Conservation (phyloP, 37 sponge, comb jelly and placozoan genomes). For the Ianthella basta region DNA sequence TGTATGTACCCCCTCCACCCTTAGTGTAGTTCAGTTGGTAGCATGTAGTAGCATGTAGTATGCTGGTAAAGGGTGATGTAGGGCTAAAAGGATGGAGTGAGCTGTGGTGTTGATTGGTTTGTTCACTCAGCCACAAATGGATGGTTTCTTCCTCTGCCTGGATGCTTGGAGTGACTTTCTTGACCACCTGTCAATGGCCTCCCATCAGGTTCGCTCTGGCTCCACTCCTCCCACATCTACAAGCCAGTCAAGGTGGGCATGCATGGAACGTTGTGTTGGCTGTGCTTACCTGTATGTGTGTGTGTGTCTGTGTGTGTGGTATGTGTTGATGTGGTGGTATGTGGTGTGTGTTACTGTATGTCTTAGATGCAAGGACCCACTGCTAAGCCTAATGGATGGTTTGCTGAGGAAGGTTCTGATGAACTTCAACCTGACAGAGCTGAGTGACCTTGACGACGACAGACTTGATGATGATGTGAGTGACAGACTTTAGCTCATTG, state of each 20-base stretch:
- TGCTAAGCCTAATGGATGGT: conserved; percentile 61
- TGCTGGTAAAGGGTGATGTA: too few relatives aligned
- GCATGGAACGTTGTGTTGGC: too few relatives aligned
- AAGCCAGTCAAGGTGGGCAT: neutral
- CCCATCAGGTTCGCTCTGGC: neutral
- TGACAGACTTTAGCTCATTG: neutral
- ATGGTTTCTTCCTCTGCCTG: conserved; percentile 75
- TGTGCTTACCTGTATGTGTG: too few relatives aligned
- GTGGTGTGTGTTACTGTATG: neutral
- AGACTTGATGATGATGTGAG: conserved; percentile 64
- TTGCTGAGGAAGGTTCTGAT: conserved; percentile 65
- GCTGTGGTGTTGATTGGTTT: too few relatives aligned
- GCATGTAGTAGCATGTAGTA: too few relatives aligned
- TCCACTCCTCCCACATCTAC: neutral
- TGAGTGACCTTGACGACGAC: conserved; percentile 79
- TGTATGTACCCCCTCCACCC: too few relatives aligned
- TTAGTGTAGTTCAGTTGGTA: too few relatives aligned
- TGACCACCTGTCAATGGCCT: conserved; percentile 58
- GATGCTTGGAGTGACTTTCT: conserved; percentile 77
- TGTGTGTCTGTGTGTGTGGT: neutral
- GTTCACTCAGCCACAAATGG: conserved; percentile 60
- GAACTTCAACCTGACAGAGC: conserved; percentile 64
- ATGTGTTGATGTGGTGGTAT: neutral
- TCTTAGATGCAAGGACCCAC: conserved; percentile 57
- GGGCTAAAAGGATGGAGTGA: too few relatives aligned